Evolutionary conservation across 35 echinoderm and acorn worm genomes (phyloP), one percentile per base, ranked within the genome.

Genomic region (Hemicentrotus pulcherrimus): DNA sequence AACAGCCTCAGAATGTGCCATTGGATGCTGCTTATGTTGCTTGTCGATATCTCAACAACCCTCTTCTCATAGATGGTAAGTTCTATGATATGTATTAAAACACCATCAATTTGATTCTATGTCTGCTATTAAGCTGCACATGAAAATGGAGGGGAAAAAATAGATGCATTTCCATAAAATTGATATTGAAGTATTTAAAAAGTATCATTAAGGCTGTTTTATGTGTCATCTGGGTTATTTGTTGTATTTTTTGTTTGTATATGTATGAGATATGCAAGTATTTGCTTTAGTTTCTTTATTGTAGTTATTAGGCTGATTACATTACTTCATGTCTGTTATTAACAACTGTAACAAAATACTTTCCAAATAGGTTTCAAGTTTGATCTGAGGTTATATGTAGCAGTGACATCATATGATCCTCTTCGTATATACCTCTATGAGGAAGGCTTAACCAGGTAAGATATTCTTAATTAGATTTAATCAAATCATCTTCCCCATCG

Each of bases 341-440:
- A 59, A 59, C 16, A 59, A 14, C 16, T 59, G 52, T 59, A 10
- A 14, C 16, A 0, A 1, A 16, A 22, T 61, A 91, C 32, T 32
- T 59, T 88, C 28, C 46, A 55, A 32, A 41, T 61, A 99, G 98
- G 98, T 71, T 99, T 99, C 88, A 99, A 99, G 94, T 99, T 99
- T 99, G 98, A 99, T 95, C 92, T 97, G 55, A 97, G 98, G 61
- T 85, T 99, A 19, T 99, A 99, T 94, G 97, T 99, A 88, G 98
- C 97, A 94, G 97, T 99, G 6, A 99, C 98, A 30, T 98, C 97
- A 1, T 99, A 98, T 95, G 98, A 99, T 48, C 98, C 98, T 45
- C 92, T 99, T 61, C 95, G 97, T 46, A 86, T 97, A 61, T 99
- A 99, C 91, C 70, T 99, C 15, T 99, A 97, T 96, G 98, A 99